Evolutionary conservation across 2,113 vertebrate genomes (phyloP).

Genomic region (Alethe diademata): DNA sequence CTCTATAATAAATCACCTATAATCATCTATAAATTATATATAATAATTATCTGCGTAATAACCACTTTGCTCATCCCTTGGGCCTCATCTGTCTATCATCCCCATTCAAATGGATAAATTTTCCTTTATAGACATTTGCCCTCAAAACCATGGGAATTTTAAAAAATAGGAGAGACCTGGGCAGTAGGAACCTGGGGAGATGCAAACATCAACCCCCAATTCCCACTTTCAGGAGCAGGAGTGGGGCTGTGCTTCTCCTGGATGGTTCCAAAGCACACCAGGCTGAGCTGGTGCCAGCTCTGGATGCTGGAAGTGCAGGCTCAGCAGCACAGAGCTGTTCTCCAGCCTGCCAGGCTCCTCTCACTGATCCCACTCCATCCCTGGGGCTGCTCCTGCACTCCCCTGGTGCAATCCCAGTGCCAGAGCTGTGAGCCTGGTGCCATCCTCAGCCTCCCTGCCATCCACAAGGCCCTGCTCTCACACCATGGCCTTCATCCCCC

Average conservation of each 20-base stretch:
- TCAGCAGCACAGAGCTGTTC: neutral
- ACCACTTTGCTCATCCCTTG: neutral
- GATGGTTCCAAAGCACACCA: neutral
- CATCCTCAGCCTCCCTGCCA: fast-evolving
- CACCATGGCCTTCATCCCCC: fast-evolving
- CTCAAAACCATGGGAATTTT: neutral
- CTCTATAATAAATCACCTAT: neutral
- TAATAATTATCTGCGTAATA: neutral
- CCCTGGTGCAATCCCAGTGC: neutral
- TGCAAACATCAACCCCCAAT: neutral
- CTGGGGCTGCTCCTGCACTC: neutral
- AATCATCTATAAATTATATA: neutral
- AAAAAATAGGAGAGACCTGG: neutral
- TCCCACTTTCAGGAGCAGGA: neutral
- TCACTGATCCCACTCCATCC: neutral
- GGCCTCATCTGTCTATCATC: neutral
- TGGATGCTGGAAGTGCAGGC: neutral
- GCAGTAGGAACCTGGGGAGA: neutral
- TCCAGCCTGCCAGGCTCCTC: neutral
- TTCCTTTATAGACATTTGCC: neutral
- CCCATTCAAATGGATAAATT: fast-evolving
- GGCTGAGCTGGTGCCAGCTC: neutral
- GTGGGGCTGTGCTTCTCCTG: neutral
- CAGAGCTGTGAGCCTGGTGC: neutral
- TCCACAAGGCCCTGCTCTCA: neutral